A percentile compares a stretch with the other conserved stretches of the same genome.
phyloP scores from a whole-genome alignment of 2,797 vertebrate genomes.

The Lagorchestes hirsutus region DNA sequence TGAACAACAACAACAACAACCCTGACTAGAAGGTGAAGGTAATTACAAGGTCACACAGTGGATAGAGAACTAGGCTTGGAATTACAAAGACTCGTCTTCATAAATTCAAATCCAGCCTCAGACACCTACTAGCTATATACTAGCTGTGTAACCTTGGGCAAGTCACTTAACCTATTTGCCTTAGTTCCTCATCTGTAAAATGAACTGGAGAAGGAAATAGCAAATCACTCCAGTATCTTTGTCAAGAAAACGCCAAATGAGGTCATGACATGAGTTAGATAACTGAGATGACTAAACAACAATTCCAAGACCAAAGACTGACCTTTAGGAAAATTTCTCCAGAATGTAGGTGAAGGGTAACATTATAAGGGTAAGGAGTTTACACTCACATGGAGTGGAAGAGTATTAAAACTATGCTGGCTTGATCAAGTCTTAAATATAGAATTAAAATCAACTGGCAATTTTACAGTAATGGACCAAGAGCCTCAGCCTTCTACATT shows the following conservation, averaged over 20 bases:
- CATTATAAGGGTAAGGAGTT: background rate
- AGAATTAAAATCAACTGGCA: background rate
- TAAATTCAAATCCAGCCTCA: background rate
- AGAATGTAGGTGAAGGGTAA: background rate
- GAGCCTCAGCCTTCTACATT: background rate
- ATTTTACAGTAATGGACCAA: background rate
- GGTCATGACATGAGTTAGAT: background rate
- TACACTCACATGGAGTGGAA: background rate
- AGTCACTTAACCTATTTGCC: background rate
- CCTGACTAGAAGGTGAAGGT: background rate
- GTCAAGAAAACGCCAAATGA: background rate
- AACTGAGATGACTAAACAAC: background rate
- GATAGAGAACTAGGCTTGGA: no score
- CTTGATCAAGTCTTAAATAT: background rate
- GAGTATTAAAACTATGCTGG: background rate
- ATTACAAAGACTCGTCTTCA: no score
- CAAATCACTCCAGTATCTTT: background rate
- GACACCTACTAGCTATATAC: background rate
- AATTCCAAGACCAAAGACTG: background rate
- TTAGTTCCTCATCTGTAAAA: background rate
- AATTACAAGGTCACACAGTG: background rate
- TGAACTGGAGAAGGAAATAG: background rate
- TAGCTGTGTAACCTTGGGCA: background rate
- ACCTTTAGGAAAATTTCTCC: background rate
- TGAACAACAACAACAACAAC: background rate